These are phyloP conservation scores for Tuta absoluta DNA, from an alignment of 2,888 invertebrate genomes.

Conservation along the genomic window DNA sequence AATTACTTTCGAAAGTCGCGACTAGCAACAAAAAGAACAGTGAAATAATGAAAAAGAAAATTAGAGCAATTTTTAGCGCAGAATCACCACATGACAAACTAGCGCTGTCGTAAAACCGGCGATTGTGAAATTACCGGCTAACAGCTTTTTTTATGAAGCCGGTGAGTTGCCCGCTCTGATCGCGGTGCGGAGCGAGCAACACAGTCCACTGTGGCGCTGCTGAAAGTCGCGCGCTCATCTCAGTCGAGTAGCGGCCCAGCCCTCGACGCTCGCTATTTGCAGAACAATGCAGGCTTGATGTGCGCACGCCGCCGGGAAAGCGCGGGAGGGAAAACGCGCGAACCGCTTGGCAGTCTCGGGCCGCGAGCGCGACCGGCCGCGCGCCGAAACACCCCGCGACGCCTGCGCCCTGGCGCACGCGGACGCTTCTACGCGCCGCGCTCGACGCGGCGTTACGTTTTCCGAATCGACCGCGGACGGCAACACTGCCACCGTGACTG, in stretches of 20 bases:
- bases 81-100: slow-evolving; percentile 30
- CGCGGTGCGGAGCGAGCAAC: slow-evolving; percentile 42
- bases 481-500: slow-evolving; percentile 70
- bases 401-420: slow-evolving; percentile 77
- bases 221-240: slow-evolving; percentile 52
- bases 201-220: slow-evolving; percentile 57
- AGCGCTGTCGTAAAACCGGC: slow-evolving; percentile 31
- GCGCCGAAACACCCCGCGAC: slow-evolving; percentile 66
- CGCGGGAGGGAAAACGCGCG: slow-evolving; percentile 72
- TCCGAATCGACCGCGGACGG: slow-evolving; percentile 74
- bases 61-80: slow-evolving; percentile 24
- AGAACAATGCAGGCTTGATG: slow-evolving; percentile 78
- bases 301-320: slow-evolving; percentile 78
- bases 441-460: slow-evolving; percentile 76
- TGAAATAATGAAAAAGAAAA: neutral
- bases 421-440: slow-evolving; percentile 64
- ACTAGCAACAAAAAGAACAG: neutral
- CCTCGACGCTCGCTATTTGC: slow-evolving; percentile 71
- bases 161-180: slow-evolving; percentile 50
- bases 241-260: slow-evolving; percentile 69
- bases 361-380: slow-evolving; percentile 74
- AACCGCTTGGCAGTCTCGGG: slow-evolving; percentile 66
- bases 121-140: slow-evolving; percentile 52
- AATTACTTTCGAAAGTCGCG: neutral
- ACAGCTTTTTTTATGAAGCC: slow-evolving; percentile 49